Percentiles rank a stretch among this genome's conserved stretches.
Evolutionary conservation across 2,888 invertebrate species (phyloP).

Genomic region (Bombyx huttoni): DNA sequence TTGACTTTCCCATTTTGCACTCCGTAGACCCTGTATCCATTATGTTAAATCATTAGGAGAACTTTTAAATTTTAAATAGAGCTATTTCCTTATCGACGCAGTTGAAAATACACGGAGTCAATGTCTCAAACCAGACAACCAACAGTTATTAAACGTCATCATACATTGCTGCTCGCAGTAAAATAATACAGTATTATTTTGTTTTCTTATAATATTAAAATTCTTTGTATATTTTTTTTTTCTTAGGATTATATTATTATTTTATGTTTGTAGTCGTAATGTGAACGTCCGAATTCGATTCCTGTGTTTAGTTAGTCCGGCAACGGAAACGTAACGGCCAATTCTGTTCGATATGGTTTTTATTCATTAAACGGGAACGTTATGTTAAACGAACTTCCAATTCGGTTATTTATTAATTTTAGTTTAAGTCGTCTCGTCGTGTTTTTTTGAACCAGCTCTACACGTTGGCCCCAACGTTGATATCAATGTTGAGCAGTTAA

Average conservation of each 20-base stretch:
- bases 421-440: conserved; percentile 42
- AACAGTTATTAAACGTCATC: conserved; percentile 27
- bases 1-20: too few relatives aligned
- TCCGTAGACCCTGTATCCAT: too few relatives aligned
- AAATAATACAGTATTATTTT: conserved; percentile 67
- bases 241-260: conserved; percentile 51
- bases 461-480: too few relatives aligned
- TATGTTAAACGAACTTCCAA: conserved; percentile 53
- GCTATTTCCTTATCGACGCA: too few relatives aligned
- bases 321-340: not conserved
- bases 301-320: not conserved
- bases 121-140: not conserved
- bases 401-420: conserved; percentile 62
- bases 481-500: too few relatives aligned
- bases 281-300: conserved; percentile 2
- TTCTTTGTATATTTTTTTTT: conserved; percentile 48
- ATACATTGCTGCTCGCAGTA: conserved; percentile 54
- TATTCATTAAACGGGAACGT: conserved; percentile 12
- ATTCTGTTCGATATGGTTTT: not conserved
- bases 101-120: not conserved
- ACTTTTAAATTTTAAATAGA: too few relatives aligned
- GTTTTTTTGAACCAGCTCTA: too few relatives aligned
- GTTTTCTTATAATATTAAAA: conserved; percentile 30
- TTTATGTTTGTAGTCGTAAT: conserved; percentile 35
- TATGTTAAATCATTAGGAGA: too few relatives aligned